Evolutionary conservation across 1,140 invertebrate genomes (phyloP), one percentile per base, ranked within the genome.

Genomic region (Chionoecetes opilio): DNA sequence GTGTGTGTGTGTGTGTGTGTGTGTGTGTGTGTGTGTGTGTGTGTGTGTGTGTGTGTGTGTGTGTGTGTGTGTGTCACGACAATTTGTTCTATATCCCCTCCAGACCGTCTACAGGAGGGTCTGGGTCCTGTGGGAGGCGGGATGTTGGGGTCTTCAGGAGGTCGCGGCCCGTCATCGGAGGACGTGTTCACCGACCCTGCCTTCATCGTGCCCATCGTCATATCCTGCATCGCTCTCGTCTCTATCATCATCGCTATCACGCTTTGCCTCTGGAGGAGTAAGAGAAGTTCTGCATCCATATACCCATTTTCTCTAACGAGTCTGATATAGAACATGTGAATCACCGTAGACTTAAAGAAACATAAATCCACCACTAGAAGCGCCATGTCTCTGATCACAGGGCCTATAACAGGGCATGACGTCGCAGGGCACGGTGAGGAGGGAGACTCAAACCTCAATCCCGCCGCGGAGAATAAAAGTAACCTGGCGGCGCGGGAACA

Each of bases 201-300:
- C 95, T 98, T 98, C 34, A 97, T 98, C 95, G 97, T 98, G 37
- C 98, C 98, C 2, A 97, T 98, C 2, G 98, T 98, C 82, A 97
- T 98, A 53, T 97, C 98, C 2, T 96, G 97, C 31, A 97, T 98
- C 96, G 97, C 98, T n/a, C 97, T 98, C 63, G 97, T 98, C 0
- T 97, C 98, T 29, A 97, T 98, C 31, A 98, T 97, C 5, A 97
- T 97, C 29, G 97, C 98, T 35, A 98, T 98, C 17, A 96, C 98
- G 21, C 97, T 98, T 29, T 98, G 98, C 92, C 97, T 98, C 94
- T 97, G 97, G 96, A 97, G 97, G 97, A 98, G 98, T 98, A 97
- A 97, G 98, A n/a, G n/a, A 11, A 75, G n/a, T 8, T 1, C 1
- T 75, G 2, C n/a, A n/a, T n/a, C n/a, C 11, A 26, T n/a, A 75